Conservation (phyloP, 2,888 invertebrate genomes). For the Himalopsyche japonica region DNA sequence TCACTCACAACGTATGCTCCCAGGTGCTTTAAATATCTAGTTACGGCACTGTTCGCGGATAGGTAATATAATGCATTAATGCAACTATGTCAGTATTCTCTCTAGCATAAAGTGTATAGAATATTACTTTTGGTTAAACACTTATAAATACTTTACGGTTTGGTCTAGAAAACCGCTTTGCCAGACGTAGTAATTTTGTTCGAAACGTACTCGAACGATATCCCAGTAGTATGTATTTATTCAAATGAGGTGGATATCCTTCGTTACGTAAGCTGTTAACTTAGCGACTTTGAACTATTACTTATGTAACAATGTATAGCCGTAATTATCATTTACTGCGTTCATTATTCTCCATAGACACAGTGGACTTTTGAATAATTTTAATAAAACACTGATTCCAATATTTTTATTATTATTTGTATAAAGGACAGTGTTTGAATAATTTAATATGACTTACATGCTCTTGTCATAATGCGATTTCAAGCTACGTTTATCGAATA, state of each 20-base stretch:
- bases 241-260: not conserved
- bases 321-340: not conserved
- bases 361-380: too few species aligned
- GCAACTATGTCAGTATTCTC: not conserved
- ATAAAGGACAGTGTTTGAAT: too few species aligned
- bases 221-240: not conserved
- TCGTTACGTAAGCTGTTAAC: not conserved
- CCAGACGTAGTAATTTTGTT: not conserved
- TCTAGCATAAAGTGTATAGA: not conserved
- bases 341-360: not conserved
- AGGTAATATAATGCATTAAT: not conserved
- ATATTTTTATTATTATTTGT: too few species aligned
- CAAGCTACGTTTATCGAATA: too few species aligned
- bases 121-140: not conserved
- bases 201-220: not conserved
- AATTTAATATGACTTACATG: too few species aligned
- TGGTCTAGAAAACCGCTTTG: not conserved
- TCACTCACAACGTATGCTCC: too few species aligned
- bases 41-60: too few species aligned
- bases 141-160: not conserved
- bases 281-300: not conserved
- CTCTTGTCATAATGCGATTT: too few species aligned
- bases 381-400: too few species aligned
- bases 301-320: not conserved
- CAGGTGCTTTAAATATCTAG: too few species aligned